phyloP scores from a whole-genome alignment of 2,888 invertebrate species.

The Epsilonema sp. region DNA sequence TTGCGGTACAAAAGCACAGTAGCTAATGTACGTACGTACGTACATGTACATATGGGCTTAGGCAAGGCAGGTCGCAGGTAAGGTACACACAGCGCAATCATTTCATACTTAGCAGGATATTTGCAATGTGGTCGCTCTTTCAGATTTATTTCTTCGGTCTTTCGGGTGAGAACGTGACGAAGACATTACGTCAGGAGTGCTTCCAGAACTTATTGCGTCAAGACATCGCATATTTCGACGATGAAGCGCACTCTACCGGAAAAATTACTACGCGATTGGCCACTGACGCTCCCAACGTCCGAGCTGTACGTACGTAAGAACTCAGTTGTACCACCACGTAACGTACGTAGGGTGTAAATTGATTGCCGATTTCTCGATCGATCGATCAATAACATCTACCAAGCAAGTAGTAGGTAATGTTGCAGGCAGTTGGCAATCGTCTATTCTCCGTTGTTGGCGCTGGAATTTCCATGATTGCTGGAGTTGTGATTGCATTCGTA shows the following conservation, averaged over 20 bases:
- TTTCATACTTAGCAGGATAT: too few species aligned
- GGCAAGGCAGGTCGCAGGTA: too few species aligned
- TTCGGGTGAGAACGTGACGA: conserved; percentile 31
- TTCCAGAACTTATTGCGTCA: conserved; percentile 34
- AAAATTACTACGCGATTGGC: conserved; percentile 33
- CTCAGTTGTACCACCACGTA: too few species aligned
- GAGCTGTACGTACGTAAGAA: conserved; percentile 30
- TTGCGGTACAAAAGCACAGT: conserved; percentile 29
- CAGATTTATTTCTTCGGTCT: conserved; percentile 28
- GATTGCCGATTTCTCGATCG: background rate
- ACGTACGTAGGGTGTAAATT: too few species aligned
- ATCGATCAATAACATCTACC: background rate
- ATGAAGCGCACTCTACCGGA: conserved; percentile 28
- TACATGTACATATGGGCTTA: too few species aligned
- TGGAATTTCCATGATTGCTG: conserved; percentile 30
- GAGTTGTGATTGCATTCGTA: conserved; percentile 33
- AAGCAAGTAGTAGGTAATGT: background rate
- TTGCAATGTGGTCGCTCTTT: background rate
- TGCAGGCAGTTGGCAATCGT: conserved; percentile 29
- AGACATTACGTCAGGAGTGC: conserved; percentile 29
- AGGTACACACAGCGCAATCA: too few species aligned
- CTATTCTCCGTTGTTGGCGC: conserved; percentile 32
- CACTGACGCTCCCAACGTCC: conserved; percentile 35
- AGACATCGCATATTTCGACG: conserved; percentile 35
- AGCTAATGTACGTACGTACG: too few species aligned